These are phyloP conservation scores for Diglossa cyanea DNA, from an alignment of 2,797 vertebrate genomes.

Conservation along the genomic window DNA sequence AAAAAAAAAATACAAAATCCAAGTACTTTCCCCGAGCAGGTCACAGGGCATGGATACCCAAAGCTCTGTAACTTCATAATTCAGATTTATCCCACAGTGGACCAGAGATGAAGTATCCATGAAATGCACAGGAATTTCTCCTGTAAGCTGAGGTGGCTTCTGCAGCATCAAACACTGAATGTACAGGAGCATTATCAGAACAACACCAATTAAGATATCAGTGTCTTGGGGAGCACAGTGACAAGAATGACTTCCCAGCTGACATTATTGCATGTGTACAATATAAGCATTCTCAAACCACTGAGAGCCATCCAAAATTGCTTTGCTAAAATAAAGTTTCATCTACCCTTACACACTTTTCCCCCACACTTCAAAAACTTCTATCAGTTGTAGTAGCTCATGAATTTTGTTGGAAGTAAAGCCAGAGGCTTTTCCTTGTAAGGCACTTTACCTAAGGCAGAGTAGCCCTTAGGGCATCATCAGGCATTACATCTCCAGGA, in stretches of 20 bases:
- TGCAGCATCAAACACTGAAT: not conserved
- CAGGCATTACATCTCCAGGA: not conserved
- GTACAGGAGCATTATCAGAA: not conserved
- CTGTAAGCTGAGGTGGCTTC: not conserved
- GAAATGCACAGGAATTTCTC: not conserved
- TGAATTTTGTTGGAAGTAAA: not conserved
- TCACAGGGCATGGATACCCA: not conserved
- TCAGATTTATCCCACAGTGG: not conserved
- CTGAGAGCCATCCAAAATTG: not conserved
- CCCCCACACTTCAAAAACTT: not conserved
- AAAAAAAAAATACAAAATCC: not conserved
- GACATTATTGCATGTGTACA: too few relatives aligned
- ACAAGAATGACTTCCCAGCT: not conserved
- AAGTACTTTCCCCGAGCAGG: not conserved
- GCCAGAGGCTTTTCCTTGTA: not conserved
- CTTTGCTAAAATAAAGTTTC: not conserved
- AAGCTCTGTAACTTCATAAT: not conserved
- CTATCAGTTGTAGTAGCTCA: not conserved
- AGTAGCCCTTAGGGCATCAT: not conserved
- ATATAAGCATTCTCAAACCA: not conserved
- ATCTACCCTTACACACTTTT: not conserved
- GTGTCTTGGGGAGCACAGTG: not conserved
- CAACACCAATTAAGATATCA: not conserved
- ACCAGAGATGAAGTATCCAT: not conserved
- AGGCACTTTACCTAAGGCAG: not conserved